phyloP scores from a whole-genome alignment of 2,113 vertebrate species.

The Mus pahari region DNA sequence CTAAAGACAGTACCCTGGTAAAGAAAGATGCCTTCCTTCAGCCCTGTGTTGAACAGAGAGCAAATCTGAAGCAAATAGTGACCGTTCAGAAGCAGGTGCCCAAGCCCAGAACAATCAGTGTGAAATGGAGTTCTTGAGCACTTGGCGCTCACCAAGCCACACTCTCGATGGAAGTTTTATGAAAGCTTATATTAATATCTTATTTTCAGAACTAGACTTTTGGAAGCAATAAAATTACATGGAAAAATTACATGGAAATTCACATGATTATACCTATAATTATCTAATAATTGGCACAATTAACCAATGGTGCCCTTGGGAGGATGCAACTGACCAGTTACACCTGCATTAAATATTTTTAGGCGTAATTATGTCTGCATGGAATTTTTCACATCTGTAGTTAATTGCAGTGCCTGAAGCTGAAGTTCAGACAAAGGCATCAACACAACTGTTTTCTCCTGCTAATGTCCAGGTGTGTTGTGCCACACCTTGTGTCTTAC shows the following conservation, averaged over 20 bases:
- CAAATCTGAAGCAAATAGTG: not conserved
- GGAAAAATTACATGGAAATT: slow-evolving; percentile 36
- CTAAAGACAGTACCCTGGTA: not conserved
- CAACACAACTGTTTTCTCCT: not conserved
- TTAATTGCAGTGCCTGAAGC: slow-evolving; percentile 52
- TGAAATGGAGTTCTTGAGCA: slow-evolving; percentile 40
- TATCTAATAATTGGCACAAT: slow-evolving; percentile 74
- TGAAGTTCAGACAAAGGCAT: slow-evolving; percentile 22
- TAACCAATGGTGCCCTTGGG: slow-evolving; percentile 41
- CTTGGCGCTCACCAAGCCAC: not conserved
- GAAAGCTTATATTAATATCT: slow-evolving; percentile 49
- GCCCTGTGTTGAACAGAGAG: not conserved
- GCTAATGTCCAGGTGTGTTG: not conserved
- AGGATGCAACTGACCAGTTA: slow-evolving; percentile 62
- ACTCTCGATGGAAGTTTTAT: not conserved
- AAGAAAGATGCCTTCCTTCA: not conserved
- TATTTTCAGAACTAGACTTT: slow-evolving; percentile 35
- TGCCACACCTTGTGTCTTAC: not conserved
- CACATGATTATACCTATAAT: slow-evolving; percentile 64
- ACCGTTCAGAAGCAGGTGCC: too few species aligned
- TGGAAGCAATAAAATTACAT: slow-evolving; percentile 62
- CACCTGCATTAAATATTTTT: slow-evolving; percentile 62
- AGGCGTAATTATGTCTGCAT: slow-evolving; percentile 41
- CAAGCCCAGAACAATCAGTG: not conserved
- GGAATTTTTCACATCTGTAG: slow-evolving; percentile 55